Percentiles rank a stretch among this genome's conserved stretches.
phyloP scores from a whole-genome alignment of 2,797 vertebrate genomes.

The Esox masquinongy region DNA sequence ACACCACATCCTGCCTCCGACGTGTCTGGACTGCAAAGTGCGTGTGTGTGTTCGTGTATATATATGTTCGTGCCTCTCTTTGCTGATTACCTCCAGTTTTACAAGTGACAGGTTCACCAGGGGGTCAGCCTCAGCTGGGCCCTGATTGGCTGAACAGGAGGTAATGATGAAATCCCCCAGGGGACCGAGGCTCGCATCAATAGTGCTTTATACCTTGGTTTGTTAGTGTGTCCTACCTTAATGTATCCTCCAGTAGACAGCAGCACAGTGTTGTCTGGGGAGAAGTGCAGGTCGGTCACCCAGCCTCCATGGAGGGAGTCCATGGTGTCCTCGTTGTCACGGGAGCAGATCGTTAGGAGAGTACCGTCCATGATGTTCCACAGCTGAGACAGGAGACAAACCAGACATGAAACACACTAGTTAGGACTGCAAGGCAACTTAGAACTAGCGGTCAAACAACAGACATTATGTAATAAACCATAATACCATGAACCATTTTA shows the following conservation, averaged over 20 bases:
- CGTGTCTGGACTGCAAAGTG: neutral
- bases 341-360: constrained; percentile 83
- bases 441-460: neutral
- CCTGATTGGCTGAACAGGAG: neutral
- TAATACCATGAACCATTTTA: no score
- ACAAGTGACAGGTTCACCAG: neutral
- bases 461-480: no score
- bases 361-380: constrained; percentile 81
- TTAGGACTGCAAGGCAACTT: neutral
- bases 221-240: neutral
- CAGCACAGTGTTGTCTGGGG: constrained; percentile 82
- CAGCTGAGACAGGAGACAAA: constrained; percentile 70
- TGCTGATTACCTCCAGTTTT: constrained; percentile 3
- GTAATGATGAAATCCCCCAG: constrained; percentile 1
- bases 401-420: neutral
- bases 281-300: constrained; percentile 93
- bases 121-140: neutral
- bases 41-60: neutral
- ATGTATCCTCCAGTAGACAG: constrained; percentile 91
- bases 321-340: constrained; percentile 77
- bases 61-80: neutral
- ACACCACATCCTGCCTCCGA: neutral
- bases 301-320: constrained; percentile 89
- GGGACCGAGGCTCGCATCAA: neutral
- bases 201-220: neutral